phyloP scores from a whole-genome alignment of 1,140 invertebrate species.

The Psix sp. region DNA sequence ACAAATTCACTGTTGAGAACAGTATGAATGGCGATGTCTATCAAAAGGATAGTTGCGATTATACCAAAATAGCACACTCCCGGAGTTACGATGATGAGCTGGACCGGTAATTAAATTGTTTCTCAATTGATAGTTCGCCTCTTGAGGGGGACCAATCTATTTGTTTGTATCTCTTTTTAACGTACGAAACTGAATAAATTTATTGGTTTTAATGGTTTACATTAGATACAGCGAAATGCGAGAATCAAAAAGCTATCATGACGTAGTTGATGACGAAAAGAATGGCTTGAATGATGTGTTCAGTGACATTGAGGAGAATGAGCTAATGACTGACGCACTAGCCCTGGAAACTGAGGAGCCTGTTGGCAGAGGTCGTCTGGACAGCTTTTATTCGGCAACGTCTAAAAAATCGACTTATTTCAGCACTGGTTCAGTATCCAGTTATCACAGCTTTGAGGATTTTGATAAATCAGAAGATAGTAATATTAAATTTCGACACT shows the following conservation, averaged over 20 bases:
- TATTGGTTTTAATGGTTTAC: not conserved
- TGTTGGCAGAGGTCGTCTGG: conserved; percentile 80
- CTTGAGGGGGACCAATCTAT: not conserved
- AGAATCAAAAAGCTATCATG: conserved; percentile 71
- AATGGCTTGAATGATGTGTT: conserved; percentile 57
- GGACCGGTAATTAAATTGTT: conserved; percentile 66
- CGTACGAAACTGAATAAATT: too few relatives aligned
- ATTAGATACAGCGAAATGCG: conserved; percentile 54
- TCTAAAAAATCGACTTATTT: conserved; percentile 86
- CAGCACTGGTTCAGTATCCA: conserved; percentile 83
- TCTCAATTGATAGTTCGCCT: conserved; percentile 1
- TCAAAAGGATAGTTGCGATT: conserved; percentile 60
- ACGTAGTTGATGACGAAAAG: conserved; percentile 62
- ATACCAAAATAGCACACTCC: conserved; percentile 69
- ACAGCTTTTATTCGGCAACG: conserved; percentile 87
- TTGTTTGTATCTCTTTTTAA: too few relatives aligned
- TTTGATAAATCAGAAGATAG: conserved; percentile 58
- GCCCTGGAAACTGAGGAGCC: conserved; percentile 70
- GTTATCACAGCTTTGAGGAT: conserved; percentile 76
- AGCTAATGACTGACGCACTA: conserved; percentile 69
- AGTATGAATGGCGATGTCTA: conserved; percentile 63
- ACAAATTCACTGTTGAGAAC: conserved; percentile 62
- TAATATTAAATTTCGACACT: conserved; percentile 39
- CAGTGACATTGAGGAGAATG: conserved; percentile 51
- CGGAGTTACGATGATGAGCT: conserved; percentile 72